These are phyloP conservation scores for Antedon mediterranea DNA, from an alignment of 53 echinoderm and acorn worm genomes.

Conservation along the genomic window DNA sequence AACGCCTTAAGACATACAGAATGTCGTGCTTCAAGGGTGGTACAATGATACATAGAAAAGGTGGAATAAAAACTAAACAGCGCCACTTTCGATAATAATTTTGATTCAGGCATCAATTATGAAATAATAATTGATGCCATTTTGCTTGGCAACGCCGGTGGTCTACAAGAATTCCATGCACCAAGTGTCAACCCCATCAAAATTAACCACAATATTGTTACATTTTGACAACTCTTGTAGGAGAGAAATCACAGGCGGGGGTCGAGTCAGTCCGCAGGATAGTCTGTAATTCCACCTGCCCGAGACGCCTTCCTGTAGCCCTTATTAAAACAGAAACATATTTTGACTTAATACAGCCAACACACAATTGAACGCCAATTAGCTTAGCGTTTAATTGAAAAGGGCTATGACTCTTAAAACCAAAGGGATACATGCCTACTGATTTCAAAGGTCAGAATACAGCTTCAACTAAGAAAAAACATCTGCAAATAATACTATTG, in stretches of 20 bases:
- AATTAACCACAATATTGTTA: background rate
- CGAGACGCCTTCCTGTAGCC: background rate
- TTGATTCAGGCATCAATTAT: background rate
- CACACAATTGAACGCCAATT: background rate
- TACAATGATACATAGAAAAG: background rate
- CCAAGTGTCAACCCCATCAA: conserved; percentile 1
- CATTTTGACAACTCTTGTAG: background rate
- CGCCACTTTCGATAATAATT: background rate
- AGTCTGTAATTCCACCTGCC: conserved; percentile 1
- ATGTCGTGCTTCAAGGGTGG: too few species aligned
- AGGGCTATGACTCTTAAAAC: background rate
- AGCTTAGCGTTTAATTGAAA: background rate
- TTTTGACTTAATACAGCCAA: background rate
- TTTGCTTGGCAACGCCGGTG: background rate
- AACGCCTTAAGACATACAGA: too few species aligned
- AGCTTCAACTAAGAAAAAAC: background rate
- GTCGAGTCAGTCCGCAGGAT: background rate
- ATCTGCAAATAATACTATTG: background rate
- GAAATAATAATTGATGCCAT: background rate
- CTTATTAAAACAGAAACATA: conserved; percentile 1
- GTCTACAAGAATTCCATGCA: background rate
- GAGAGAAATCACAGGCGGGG: background rate
- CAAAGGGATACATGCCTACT: background rate
- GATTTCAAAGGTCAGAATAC: background rate
- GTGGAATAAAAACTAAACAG: background rate